These are phyloP conservation scores for Elegia similella DNA, from an alignment of 2,888 invertebrate genomes.

Conservation along the genomic window DNA sequence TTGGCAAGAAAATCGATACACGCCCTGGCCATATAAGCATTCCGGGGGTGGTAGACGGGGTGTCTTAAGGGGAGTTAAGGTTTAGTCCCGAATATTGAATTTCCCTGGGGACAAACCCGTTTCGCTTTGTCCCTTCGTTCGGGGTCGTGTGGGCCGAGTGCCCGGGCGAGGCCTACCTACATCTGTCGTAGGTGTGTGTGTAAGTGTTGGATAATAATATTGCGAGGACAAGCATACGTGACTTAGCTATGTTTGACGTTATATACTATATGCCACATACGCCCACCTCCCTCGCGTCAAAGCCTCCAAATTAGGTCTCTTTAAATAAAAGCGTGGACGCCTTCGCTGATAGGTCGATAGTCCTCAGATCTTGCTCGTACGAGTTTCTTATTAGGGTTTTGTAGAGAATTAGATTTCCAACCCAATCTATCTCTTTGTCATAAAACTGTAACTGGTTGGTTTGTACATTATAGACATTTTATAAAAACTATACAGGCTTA, in stretches of 20 bases:
- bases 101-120: constrained; percentile 83
- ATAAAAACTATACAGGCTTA: no score
- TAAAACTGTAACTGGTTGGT: no score
- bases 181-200: constrained; percentile 42
- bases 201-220: constrained; percentile 69
- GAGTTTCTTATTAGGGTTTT: background rate
- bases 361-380: background rate
- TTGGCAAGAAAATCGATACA: constrained; percentile 82
- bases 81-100: constrained; percentile 83
- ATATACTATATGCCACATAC: constrained; percentile 48
- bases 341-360: constrained; percentile 4
- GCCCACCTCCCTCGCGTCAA: constrained; percentile 52
- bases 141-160: constrained; percentile 79
- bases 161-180: constrained; percentile 61
- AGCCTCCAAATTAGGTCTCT: constrained; percentile 77
- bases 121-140: constrained; percentile 80
- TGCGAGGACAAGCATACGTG: constrained; percentile 76
- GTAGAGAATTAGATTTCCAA: background rate
- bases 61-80: constrained; percentile 81
- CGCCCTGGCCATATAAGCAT: constrained; percentile 82
- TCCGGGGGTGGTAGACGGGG: constrained; percentile 78
- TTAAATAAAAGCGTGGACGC: constrained; percentile 54
- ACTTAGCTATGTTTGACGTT: constrained; percentile 75
- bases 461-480: no score
- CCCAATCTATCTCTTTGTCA: background rate